A percentile compares a stretch with the other conserved stretches of the same genome.
phyloP scores from a whole-genome alignment of 2,888 invertebrate genomes.

The Tridacna gigas region DNA sequence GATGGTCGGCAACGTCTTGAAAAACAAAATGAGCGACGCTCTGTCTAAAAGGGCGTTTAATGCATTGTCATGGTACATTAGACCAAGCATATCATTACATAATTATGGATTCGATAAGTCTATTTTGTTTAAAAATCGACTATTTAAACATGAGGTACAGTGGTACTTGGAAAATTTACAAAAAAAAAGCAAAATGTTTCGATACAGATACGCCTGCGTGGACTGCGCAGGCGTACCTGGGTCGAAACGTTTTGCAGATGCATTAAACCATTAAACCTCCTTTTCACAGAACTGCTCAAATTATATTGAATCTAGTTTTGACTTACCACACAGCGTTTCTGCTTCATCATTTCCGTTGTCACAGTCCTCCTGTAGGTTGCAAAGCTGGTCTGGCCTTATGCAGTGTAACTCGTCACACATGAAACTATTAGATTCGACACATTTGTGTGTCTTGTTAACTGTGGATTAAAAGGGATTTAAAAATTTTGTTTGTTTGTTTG shows the following conservation, averaged over 20 bases:
- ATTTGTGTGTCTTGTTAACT: slow-evolving; percentile 19
- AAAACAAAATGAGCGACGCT: no score
- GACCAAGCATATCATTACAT: no score
- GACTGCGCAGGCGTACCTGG: not conserved
- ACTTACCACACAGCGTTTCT: slow-evolving; percentile 37
- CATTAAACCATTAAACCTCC: not conserved
- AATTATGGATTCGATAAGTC: no score
- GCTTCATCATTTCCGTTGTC: slow-evolving; percentile 42
- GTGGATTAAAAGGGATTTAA: not conserved
- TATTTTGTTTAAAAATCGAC: no score
- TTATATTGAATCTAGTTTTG: not conserved
- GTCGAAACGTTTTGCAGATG: not conserved
- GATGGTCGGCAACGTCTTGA: no score
- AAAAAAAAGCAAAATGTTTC: no score
- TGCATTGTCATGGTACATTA: no score
- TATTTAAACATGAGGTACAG: no score
- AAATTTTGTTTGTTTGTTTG: no score
- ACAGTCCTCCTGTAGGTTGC: slow-evolving; percentile 47
- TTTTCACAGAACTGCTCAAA: not conserved
- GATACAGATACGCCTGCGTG: not conserved
- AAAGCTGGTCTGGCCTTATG: slow-evolving; percentile 33
- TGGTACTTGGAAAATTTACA: no score
- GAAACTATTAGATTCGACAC: slow-evolving; percentile 4
- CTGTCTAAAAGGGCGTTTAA: no score
- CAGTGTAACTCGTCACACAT: slow-evolving; percentile 38